phyloP scores from a whole-genome alignment of 1,140 invertebrate genomes.

The Subanguina moxae region DNA sequence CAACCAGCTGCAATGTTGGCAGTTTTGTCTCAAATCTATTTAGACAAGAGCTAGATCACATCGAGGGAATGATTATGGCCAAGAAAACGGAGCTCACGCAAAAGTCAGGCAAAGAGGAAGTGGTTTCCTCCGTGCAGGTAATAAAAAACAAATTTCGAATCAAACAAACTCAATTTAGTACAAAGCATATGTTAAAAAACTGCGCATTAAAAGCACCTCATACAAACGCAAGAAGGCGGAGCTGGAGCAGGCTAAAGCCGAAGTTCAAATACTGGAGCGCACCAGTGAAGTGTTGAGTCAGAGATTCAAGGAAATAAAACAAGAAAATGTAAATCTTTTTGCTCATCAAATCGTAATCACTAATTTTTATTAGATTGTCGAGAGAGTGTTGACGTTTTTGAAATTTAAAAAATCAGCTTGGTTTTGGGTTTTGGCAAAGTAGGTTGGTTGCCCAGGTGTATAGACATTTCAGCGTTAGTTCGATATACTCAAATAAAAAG shows the following conservation, averaged over 20 bases:
- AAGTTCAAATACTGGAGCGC: conserved; percentile 29
- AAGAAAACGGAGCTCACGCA: conserved; percentile 34
- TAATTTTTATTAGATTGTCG: too few relatives aligned
- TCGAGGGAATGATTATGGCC: conserved; percentile 22
- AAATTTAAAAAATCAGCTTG: too few relatives aligned
- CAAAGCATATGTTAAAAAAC: conserved; percentile 41
- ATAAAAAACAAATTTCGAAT: neutral
- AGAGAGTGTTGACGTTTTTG: too few relatives aligned
- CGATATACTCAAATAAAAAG: too few relatives aligned
- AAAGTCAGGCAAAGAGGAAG: conserved; percentile 35
- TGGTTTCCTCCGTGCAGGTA: conserved; percentile 39
- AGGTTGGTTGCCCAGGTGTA: too few relatives aligned
- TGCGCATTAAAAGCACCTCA: conserved; percentile 39
- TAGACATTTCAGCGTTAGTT: too few relatives aligned
- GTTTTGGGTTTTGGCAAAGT: too few relatives aligned
- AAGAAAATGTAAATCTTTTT: conserved; percentile 31
- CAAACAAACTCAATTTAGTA: conserved; percentile 21
- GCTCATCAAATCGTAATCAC: neutral
- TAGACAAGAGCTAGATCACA: conserved; percentile 39
- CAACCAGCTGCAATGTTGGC: neutral
- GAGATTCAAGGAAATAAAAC: conserved; percentile 31
- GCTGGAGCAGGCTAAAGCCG: conserved; percentile 34
- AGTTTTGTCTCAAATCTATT: neutral
- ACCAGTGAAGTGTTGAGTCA: conserved; percentile 33
- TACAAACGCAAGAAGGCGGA: conserved; percentile 43